A percentile compares a stretch with the other conserved stretches of the same genome.
Conservation (phyloP, 2,888 invertebrate genomes). For the Chrysodeixis includens region DNA sequence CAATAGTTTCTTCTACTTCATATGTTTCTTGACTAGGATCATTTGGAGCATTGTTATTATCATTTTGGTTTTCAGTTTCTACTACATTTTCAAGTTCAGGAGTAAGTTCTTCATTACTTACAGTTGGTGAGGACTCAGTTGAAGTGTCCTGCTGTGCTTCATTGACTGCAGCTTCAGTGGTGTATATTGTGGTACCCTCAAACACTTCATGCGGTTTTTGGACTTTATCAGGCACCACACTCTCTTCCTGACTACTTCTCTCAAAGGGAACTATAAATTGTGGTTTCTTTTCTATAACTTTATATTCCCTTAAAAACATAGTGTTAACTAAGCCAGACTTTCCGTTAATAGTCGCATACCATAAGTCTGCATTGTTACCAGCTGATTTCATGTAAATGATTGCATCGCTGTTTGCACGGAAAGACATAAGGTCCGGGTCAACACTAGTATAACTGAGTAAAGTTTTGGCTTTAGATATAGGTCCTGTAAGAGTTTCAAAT, state of each 20-base stretch:
- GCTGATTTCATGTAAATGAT: constrained; percentile 92
- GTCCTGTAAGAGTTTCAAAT: constrained; percentile 81
- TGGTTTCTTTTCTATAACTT: constrained; percentile 80
- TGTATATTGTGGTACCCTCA: constrained; percentile 91
- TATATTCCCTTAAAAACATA: constrained; percentile 89
- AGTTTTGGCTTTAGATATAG: constrained; percentile 91
- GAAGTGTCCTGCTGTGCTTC: constrained; percentile 52
- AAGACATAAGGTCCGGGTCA: constrained; percentile 90
- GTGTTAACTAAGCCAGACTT: constrained; percentile 91
- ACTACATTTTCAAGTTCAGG: constrained; percentile 41
- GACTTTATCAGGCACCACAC: constrained; percentile 80
- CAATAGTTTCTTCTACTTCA: constrained; percentile 19
- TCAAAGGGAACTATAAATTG: constrained; percentile 74
- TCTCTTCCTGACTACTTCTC: constrained; percentile 44
- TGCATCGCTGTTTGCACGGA: constrained; percentile 88
- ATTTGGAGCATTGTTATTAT: constrained; percentile 34
- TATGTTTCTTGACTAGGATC: constrained; percentile 33
- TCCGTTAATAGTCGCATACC: constrained; percentile 92
- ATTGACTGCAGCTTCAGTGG: constrained; percentile 67
- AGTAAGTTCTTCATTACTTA: constrained; percentile 52
- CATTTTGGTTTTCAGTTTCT: constrained; percentile 39
- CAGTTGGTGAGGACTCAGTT: constrained; percentile 46
- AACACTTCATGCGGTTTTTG: constrained; percentile 86
- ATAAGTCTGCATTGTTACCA: constrained; percentile 89
- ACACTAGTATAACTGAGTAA: constrained; percentile 88